Percentiles rank a stretch among this genome's conserved stretches.
These are phyloP conservation scores for Drosophila sproati DNA, from an alignment of 1,140 invertebrate genomes.

Conservation along the genomic window DNA sequence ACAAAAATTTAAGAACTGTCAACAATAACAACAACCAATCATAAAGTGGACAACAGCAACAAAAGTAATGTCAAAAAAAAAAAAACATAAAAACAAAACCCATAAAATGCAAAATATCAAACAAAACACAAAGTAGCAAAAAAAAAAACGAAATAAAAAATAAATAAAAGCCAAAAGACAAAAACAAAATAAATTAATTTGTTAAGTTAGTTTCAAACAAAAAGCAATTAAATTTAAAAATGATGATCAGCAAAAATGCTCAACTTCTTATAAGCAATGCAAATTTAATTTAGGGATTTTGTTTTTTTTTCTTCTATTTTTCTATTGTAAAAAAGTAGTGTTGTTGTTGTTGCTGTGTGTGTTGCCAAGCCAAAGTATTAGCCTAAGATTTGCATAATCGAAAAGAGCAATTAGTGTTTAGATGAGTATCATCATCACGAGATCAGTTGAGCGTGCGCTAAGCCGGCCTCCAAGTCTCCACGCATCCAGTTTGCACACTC, in stretches of 20 bases:
- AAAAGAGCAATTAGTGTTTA: constrained; percentile 17
- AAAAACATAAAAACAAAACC: constrained; percentile 4
- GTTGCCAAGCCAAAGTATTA: constrained; percentile 9
- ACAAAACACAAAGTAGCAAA: neutral
- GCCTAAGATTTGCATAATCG: constrained; percentile 28
- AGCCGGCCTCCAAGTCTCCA: constrained; percentile 15
- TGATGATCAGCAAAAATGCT: constrained; percentile 5
- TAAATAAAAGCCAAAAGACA: neutral
- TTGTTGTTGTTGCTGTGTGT: constrained; percentile 18
- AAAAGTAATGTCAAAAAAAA: constrained; percentile 47
- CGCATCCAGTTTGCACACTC: neutral
- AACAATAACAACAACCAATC: constrained; percentile 1
- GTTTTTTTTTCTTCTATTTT: constrained; percentile 18
- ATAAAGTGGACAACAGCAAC: constrained; percentile 4
- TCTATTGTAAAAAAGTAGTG: constrained; percentile 10
- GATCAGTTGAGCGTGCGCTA: constrained; percentile 21
- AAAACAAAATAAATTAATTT: constrained; percentile 8
- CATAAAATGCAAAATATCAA: constrained; percentile 22
- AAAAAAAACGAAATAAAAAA: neutral
- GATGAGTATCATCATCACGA: constrained; percentile 19
- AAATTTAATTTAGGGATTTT: constrained; percentile 52
- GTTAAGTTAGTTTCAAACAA: constrained; percentile 4
- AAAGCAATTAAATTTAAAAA: constrained; percentile 13
- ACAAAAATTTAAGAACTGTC: constrained; percentile 19
- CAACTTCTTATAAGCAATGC: constrained; percentile 48